Evolutionary conservation across 2,797 vertebrate genomes (phyloP).

Genomic region (Poeciliopsis turneri): DNA sequence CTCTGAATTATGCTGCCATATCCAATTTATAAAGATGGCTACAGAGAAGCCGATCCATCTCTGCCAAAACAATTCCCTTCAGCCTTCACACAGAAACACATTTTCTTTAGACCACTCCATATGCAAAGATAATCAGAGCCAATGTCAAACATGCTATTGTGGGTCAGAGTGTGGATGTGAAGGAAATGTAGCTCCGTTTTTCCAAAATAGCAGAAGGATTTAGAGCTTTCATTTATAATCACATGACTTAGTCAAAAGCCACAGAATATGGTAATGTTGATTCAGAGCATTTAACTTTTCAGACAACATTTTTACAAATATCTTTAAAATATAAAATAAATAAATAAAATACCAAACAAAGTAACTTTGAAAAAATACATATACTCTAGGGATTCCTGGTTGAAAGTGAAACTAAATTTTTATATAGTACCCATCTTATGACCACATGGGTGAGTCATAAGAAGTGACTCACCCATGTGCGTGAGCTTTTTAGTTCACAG

Average conservation of each 20-base stretch:
- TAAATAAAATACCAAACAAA: not conserved
- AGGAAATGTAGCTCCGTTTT: not conserved
- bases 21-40: constrained; percentile 65
- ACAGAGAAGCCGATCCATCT: constrained; percentile 63
- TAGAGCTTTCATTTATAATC: not conserved
- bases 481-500: not conserved
- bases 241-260: not conserved
- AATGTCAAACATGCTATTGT: constrained; percentile 19
- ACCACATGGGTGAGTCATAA: not conserved
- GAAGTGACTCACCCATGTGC: not conserved
- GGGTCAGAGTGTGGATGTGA: constrained; percentile 13
- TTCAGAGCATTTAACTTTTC: not conserved
- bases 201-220: not conserved
- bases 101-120: constrained; percentile 22
- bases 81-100: constrained; percentile 43
- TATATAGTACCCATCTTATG: not conserved
- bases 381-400: not conserved
- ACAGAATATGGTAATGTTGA: not conserved
- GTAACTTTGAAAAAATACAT: not conserved
- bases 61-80: constrained; percentile 58
- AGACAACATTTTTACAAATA: not conserved
- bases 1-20: constrained; percentile 59
- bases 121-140: constrained; percentile 10
- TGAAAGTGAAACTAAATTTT: not conserved
- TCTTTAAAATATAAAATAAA: not conserved